These are phyloP conservation scores for Neotoxoptera formosana DNA, from an alignment of 1,140 invertebrate genomes.

Conservation along the genomic window DNA sequence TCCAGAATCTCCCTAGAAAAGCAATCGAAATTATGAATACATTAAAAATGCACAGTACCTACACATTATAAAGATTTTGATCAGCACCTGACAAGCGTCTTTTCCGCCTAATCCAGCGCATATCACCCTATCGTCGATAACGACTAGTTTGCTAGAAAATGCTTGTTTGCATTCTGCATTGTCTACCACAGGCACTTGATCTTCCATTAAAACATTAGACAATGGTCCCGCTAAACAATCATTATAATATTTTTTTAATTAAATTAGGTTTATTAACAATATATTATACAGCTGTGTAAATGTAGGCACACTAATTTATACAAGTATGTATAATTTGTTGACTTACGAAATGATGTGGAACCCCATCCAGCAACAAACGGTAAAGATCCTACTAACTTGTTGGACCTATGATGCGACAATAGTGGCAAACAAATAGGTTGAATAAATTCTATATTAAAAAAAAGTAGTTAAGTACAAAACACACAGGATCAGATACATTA, in stretches of 20 bases:
- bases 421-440: constrained; percentile 80
- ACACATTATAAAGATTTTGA: not conserved
- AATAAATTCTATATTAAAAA: constrained; percentile 68
- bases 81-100: constrained; percentile 78
- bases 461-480: not conserved
- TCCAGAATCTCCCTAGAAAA: constrained; percentile 77
- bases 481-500: no score
- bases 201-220: constrained; percentile 70
- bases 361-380: constrained; percentile 84
- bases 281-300: not conserved
- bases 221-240: constrained; percentile 73
- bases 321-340: constrained; percentile 18
- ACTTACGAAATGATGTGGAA: constrained; percentile 70
- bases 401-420: constrained; percentile 65
- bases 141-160: constrained; percentile 68
- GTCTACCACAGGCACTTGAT: constrained; percentile 74
- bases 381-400: constrained; percentile 66
- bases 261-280: no score
- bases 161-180: constrained; percentile 70
- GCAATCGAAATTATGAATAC: constrained; percentile 47
- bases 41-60: not conserved
- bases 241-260: not conserved
- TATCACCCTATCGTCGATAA: constrained; percentile 71
- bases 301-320: not conserved
- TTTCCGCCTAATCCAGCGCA: constrained; percentile 84